phyloP scores from a whole-genome alignment of 2,113 vertebrate genomes.

The Apus apus region DNA sequence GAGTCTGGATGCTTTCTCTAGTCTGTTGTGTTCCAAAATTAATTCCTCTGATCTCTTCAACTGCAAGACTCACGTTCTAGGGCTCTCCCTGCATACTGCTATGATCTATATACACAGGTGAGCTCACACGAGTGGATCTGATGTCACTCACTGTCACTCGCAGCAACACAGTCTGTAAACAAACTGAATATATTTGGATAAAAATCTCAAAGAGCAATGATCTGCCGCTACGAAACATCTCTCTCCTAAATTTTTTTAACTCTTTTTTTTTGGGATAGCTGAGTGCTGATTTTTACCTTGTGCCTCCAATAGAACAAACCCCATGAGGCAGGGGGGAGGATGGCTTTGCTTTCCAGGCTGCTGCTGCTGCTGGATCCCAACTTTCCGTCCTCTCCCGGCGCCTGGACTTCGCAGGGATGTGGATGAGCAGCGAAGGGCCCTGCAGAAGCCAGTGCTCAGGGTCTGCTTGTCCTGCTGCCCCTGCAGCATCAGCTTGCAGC shows the following conservation, averaged over 20 bases:
- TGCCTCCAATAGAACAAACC: constrained; percentile 57
- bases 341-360: background rate
- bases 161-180: background rate
- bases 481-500: background rate
- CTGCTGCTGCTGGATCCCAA: background rate
- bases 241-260: background rate
- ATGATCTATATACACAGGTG: background rate
- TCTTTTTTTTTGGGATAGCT: background rate
- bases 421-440: accelerated
- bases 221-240: background rate
- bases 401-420: background rate
- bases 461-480: background rate
- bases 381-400: background rate
- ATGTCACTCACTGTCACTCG: background rate
- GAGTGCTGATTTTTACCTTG: constrained; percentile 14
- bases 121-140: background rate
- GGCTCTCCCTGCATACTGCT: background rate
- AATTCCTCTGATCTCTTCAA: background rate
- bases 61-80: background rate
- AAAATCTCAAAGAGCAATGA: background rate
- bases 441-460: background rate
- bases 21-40: background rate
- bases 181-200: constrained; percentile 60
- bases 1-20: background rate
- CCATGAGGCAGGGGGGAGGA: background rate